Evolutionary conservation across 2,797 vertebrate genomes (phyloP), one percentile per base, ranked within the genome.

Genomic region (Megaceryle alcyon): DNA sequence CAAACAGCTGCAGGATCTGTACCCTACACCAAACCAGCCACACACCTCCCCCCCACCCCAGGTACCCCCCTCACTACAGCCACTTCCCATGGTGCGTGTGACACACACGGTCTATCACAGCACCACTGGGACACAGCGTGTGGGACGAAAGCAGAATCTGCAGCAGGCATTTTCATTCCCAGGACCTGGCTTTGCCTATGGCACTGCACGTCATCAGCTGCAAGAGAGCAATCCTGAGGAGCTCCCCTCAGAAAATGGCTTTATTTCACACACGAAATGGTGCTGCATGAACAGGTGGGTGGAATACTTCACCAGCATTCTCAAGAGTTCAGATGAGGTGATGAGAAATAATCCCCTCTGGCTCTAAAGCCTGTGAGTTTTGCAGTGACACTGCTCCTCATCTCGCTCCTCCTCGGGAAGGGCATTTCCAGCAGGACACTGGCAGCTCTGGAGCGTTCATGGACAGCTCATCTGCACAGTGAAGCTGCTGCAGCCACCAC

Each of bases 221-320:
- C 0, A 0, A 12, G 8, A 17, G n/a, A 2, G 1, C 18, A 8
- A 13, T 37, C 4, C 73, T 25, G 11, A 3, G 0, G 37, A 23
- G 33, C 26, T 79, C 33, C 14, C 75, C 25, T 4, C 64, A 22
- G 1, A 6, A 10, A 46, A 7, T 0, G 9, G 28, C 78, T 39
- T 70, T 0, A 44, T 35, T 72, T 53, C 22, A 15, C 14, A 21
- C 2, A 2, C 4, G 16, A 12, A 44, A 49, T 5, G 8, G 39
- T 1, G 15, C 81, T 25, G 49, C 29, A 2, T 18, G 16, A 39
- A 20, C 65, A 10, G 44, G 56, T 64, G 65, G 75, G 86, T 66
- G 25, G 61, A 69, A n/a, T 2, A 4, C 49, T 61, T 23, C n/a
- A 26, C n/a, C 7, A 7, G 54, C 15, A 1, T 4, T 2, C 84